These are phyloP conservation scores for Turdus rufiventris DNA, from an alignment of 2,113 vertebrate species.

Conservation along the genomic window DNA sequence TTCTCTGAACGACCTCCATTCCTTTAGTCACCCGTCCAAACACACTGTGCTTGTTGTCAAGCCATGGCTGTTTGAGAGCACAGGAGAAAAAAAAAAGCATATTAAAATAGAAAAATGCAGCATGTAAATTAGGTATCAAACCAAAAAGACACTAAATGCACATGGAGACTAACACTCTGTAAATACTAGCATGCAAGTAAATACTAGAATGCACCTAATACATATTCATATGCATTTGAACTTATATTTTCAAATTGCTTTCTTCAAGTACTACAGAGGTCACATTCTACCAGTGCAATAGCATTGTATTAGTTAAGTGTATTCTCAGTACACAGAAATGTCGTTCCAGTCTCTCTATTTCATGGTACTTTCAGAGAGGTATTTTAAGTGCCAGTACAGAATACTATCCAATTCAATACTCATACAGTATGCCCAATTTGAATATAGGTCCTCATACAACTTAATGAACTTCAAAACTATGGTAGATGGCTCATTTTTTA, in stretches of 20 bases:
- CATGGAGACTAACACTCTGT: background rate
- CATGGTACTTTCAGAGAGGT: background rate
- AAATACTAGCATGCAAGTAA: background rate
- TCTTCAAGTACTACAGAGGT: background rate
- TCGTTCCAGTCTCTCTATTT: background rate
- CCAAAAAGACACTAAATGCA: background rate
- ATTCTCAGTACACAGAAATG: background rate
- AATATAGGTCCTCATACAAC: background rate
- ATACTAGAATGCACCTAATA: background rate
- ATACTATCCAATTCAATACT: background rate
- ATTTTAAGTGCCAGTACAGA: background rate
- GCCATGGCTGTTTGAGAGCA: conserved; percentile 83
- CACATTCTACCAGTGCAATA: background rate
- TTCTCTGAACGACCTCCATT: conserved; percentile 98
- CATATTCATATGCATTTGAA: background rate
- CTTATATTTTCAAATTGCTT: background rate
- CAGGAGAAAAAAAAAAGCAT: background rate
- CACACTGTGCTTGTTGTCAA: conserved; percentile 98
- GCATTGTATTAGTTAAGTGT: background rate
- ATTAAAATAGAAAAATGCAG: background rate
- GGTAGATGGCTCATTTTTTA: background rate
- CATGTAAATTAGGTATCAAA: background rate
- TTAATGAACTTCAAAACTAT: background rate
- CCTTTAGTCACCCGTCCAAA: conserved; percentile 94
- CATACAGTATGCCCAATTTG: background rate